Evolutionary conservation across 2,113 vertebrate species (phyloP).

Genomic region (Ariopsis seemanni): DNA sequence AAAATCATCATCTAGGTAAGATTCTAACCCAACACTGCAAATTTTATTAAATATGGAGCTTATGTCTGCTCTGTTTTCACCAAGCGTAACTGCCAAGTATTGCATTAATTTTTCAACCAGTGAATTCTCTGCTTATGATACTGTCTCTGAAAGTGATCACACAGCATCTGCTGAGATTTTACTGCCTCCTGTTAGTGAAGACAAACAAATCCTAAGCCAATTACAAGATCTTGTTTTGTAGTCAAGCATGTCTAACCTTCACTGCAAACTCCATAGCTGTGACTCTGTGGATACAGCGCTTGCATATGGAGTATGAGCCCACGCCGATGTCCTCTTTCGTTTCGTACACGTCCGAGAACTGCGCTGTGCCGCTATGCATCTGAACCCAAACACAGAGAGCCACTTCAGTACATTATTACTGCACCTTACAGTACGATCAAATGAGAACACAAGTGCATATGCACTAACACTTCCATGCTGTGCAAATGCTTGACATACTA

Average conservation of each 20-base stretch:
- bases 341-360: conserved; percentile 90
- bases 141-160: background rate
- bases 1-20: no score
- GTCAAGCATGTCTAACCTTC: conserved; percentile 76
- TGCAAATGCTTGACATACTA: background rate
- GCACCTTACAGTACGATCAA: background rate
- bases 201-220: background rate
- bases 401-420: background rate
- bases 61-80: background rate
- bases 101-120: background rate
- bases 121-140: background rate
- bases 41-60: background rate
- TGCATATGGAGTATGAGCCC: conserved; percentile 96
- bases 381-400: conserved; percentile 56
- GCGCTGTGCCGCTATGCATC: conserved; percentile 83
- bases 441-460: background rate
- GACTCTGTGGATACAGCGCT: conserved; percentile 86
- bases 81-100: background rate
- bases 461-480: background rate
- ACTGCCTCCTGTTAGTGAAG: conserved; percentile 67
- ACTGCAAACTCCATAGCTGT: conserved; percentile 94
- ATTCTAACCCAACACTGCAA: background rate
- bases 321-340: conserved; percentile 96
- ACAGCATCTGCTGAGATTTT: conserved; percentile 21
- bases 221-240: background rate